Conservation (phyloP, 1,140 invertebrate genomes). For the Galendromus occidentalis region DNA sequence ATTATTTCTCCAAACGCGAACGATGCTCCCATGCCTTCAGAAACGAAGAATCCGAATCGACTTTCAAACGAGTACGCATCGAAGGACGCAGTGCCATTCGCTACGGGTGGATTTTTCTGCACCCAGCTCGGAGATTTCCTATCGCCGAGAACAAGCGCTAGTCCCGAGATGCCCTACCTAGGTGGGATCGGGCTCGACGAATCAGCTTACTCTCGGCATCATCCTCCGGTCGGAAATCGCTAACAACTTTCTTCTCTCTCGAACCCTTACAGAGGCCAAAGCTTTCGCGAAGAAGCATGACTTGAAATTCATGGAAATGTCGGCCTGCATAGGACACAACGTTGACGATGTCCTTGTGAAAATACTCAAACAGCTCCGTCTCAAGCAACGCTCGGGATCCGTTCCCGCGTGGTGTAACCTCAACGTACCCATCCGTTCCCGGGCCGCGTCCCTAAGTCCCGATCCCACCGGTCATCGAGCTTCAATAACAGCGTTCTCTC, state of each 20-base stretch:
- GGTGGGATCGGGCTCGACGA: no score
- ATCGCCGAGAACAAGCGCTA: no score
- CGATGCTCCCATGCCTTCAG: no score
- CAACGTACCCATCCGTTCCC: conserved; percentile 8
- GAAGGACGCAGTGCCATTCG: no score
- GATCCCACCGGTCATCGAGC: not conserved
- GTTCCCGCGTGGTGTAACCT: conserved; percentile 16
- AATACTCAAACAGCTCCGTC: conserved; percentile 61
- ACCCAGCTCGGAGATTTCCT: no score
- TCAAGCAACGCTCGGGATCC: conserved; percentile 31
- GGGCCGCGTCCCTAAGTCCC: not conserved
- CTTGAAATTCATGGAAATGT: conserved; percentile 83
- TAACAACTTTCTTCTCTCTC: not conserved
- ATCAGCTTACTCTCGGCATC: no score
- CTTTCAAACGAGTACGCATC: no score
- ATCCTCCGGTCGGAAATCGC: no score
- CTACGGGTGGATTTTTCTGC: no score
- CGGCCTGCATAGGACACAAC: conserved; percentile 75
- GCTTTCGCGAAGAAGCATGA: conserved; percentile 62
- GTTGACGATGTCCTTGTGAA: conserved; percentile 80
- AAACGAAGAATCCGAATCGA: no score
- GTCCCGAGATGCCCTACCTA: no score
- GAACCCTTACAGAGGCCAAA: conserved; percentile 52
- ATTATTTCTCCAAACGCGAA: no score
- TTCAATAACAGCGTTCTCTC: not conserved